Evolutionary conservation across 2,797 vertebrate species (phyloP), one percentile per base, ranked within the genome.

Genomic region (Enteromius afrohamiltoni): DNA sequence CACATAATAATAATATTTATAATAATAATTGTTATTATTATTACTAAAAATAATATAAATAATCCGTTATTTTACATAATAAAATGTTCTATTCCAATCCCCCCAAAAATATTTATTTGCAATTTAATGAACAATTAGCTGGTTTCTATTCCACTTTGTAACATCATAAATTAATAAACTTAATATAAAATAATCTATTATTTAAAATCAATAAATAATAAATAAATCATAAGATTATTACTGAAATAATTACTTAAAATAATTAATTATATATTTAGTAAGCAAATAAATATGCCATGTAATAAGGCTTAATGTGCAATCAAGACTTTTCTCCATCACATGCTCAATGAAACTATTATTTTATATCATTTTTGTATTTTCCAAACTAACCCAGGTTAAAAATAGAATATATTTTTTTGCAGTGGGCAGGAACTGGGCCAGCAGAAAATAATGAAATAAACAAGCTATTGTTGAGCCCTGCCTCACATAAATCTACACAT

Each of bases 401-500:
- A 29, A 60, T 60, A 60, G 10, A 60, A 40, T 19, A 8, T 10
- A 3, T 16, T n/a, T 58, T 58, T 40, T 23, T 42, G 1, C 45
- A 26, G 8, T 62, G 31, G 51, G 16, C 26, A 73, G 45, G 69
- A 29, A 49, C 45, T 47, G 7, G 26, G 23, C 45, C 69, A 71
- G 26, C 5, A 5, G n/a, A 11, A 13, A 4, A 34, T 11, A 45
- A 23, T 11, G 3, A 21, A 53, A 49, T 40, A 47, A 51, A 16
- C 7, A 5, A 40, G 0, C 1, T 29, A 64, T 64, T 64, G 40
- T 21, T 45, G 23, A 49, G 76, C 17, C 17, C 37, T 77, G 23
- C 42, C 6, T 62, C 51, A 53, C 65, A 34, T 37, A 69, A 3
- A 74, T 49, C 65, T 82, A 67, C 58, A 65, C 58, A 51, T 9